Conservation (phyloP, 2,113 vertebrate genomes). For the Eudyptes chrysolophus region DNA sequence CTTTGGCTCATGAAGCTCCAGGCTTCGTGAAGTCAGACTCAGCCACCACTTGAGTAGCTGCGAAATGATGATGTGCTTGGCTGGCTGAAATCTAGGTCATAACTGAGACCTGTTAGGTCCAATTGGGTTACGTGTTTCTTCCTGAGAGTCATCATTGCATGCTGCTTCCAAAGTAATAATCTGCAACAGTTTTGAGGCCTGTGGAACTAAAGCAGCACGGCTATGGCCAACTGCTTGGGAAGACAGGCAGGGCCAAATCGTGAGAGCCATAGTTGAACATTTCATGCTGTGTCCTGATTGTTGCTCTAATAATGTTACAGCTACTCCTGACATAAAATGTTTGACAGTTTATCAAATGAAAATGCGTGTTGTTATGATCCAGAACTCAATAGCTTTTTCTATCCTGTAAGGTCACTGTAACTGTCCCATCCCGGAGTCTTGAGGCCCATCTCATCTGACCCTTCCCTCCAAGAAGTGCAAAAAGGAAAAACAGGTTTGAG, state of each 20-base stretch:
- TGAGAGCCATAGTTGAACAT: neutral
- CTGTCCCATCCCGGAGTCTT: neutral
- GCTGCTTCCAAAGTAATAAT: neutral
- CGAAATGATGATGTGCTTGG: neutral
- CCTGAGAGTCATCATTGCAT: neutral
- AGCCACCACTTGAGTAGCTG: neutral
- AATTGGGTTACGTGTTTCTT: neutral
- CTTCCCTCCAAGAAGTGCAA: neutral
- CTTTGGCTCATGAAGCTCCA: neutral
- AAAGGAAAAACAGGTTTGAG: neutral
- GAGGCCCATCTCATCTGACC: neutral
- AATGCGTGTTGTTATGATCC: rapidly evolving
- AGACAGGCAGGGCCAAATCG: neutral
- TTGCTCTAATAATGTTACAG: neutral
- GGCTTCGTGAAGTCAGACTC: neutral
- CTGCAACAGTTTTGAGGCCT: neutral
- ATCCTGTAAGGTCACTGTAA: neutral
- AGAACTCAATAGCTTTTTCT: neutral
- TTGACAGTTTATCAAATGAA: neutral
- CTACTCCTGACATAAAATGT: neutral
- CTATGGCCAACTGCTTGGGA: neutral
- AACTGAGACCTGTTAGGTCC: neutral
- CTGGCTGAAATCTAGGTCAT: neutral
- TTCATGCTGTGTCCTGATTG: neutral
- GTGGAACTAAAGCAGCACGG: neutral